phyloP scores from a whole-genome alignment of 2,797 vertebrate species.

The Poecilia gillii region DNA sequence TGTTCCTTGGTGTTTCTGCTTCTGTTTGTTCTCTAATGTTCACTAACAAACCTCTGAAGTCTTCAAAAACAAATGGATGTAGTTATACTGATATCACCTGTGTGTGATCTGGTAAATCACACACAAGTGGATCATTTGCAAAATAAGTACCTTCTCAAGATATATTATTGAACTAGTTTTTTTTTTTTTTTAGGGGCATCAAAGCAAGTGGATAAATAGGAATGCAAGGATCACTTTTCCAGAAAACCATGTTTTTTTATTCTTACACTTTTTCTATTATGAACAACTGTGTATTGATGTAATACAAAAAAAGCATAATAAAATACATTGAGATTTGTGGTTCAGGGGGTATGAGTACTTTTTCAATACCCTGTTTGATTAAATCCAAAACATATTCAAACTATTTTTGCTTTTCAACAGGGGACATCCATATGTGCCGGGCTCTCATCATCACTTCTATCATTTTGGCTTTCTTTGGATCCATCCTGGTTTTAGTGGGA shows the following conservation, averaged over 20 bases:
- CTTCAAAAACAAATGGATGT: neutral
- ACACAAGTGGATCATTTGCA: neutral
- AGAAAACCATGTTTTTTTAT: neutral
- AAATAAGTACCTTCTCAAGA: neutral
- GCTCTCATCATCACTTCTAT: constrained; percentile 82
- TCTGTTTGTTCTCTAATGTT: neutral
- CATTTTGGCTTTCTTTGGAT: constrained; percentile 80
- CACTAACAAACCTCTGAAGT: neutral
- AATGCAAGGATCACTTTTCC: neutral
- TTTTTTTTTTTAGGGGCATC: neutral
- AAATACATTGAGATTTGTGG: neutral
- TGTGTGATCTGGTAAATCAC: too few species aligned
- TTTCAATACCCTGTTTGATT: neutral
- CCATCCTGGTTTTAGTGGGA: constrained; percentile 80
- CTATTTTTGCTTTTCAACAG: constrained; percentile 57
- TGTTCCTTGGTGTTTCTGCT: neutral
- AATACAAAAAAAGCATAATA: neutral
- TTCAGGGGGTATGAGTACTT: neutral
- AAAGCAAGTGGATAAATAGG: neutral
- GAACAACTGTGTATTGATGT: neutral
- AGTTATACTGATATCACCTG: too few species aligned
- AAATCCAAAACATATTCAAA: neutral
- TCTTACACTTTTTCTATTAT: neutral
- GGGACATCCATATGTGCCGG: constrained; percentile 84
- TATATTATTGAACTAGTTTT: neutral